Evolutionary conservation across 2,888 invertebrate genomes (phyloP).

Genomic region (Drosophila engyochracea): DNA sequence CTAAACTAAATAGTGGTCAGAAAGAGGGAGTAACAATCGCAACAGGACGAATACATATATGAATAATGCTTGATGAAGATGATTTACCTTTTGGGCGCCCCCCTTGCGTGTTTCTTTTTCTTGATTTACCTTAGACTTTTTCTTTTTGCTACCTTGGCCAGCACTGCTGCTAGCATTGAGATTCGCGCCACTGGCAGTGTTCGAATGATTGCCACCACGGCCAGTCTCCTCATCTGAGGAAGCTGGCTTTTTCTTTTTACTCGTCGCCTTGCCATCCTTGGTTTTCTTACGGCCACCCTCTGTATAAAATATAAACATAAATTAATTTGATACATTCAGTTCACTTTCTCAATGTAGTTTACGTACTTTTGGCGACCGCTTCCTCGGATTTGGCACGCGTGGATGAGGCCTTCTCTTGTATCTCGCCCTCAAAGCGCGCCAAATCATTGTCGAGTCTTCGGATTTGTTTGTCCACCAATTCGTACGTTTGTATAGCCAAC

Average conservation of each 20-base stretch:
- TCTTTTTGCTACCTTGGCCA: conserved; percentile 85
- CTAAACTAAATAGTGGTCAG: conserved; percentile 32
- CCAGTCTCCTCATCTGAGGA: conserved; percentile 84
- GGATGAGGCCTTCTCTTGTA: conserved; percentile 96
- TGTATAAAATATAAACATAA: conserved; percentile 65
- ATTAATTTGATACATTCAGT: neutral
- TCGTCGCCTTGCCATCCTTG: conserved; percentile 88
- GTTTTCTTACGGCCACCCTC: conserved; percentile 91
- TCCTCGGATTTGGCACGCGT: conserved; percentile 90
- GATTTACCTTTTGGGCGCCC: conserved; percentile 85
- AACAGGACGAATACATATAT: conserved; percentile 23
- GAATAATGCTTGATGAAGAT: conserved; percentile 65
- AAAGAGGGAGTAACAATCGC: conserved; percentile 19
- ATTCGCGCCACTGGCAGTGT: conserved; percentile 48
- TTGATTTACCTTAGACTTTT: conserved; percentile 86
- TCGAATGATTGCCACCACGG: conserved; percentile 60
- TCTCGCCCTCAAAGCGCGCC: conserved; percentile 97
- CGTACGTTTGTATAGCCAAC: conserved; percentile 98
- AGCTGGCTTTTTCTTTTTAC: conserved; percentile 88
- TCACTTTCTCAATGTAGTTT: neutral
- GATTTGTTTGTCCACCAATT: conserved; percentile 99
- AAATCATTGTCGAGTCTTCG: conserved; percentile 97
- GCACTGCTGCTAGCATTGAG: conserved; percentile 70
- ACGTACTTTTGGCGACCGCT: conserved; percentile 87
- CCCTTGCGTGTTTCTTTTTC: conserved; percentile 86